phyloP scores from a whole-genome alignment of 2,113 vertebrate genomes.

The Ivindomyrus marchei region DNA sequence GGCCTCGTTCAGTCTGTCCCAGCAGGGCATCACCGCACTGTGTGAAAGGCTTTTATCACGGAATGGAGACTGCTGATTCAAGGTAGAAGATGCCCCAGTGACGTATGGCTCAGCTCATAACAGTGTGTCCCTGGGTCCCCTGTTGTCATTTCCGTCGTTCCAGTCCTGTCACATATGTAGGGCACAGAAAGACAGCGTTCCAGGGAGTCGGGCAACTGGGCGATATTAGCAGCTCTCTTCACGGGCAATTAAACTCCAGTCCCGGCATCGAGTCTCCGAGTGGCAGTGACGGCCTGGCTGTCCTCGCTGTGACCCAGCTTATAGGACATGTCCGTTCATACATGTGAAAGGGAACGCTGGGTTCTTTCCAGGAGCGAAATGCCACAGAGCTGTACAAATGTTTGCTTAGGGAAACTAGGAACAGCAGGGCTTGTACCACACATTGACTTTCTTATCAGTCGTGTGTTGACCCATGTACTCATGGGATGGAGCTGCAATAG shows the following conservation, averaged over 20 bases:
- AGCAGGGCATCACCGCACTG: background rate
- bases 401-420: background rate
- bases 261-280: background rate
- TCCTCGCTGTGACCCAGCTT: background rate
- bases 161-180: background rate
- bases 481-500: background rate
- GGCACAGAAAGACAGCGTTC: background rate
- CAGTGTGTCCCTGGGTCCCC: background rate
- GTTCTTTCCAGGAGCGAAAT: background rate
- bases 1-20: background rate
- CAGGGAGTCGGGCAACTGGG: background rate
- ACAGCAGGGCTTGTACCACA: background rate
- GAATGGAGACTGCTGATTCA: background rate
- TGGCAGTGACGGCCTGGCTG: background rate
- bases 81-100: background rate
- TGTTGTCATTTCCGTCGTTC: background rate
- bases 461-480: background rate
- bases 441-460: background rate
- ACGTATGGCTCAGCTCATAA: background rate
- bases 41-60: background rate
- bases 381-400: background rate
- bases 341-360: background rate
- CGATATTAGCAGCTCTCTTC: background rate
- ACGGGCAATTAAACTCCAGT: background rate
- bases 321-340: background rate